Base-by-base conservation (phyloP, 1,140 invertebrate genomes). In the Choristoneura fumiferana region DNA sequence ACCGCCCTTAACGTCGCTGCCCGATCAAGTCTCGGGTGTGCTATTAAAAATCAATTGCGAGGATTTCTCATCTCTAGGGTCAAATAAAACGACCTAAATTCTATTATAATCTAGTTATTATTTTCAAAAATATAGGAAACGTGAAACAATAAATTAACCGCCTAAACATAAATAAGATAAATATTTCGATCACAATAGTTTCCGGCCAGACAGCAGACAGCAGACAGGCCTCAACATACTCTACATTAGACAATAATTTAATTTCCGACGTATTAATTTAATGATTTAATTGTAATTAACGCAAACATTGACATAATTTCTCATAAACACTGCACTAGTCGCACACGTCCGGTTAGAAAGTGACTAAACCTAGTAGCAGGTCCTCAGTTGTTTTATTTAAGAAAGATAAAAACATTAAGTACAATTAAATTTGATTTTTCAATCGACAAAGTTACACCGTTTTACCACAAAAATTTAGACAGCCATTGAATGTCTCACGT, bases 101-200 rank as follows among this genome's bases (percentile, higher is more conserved):
- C 69, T 76, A 77, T 63, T 78, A 71, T 74, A 84, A 69, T 80
- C 78, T 84, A 84, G 71, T 83, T 80, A 82, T 82, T 80, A 81
- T 80, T 80, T 78, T 76, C 72, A 71, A 81, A 84, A 80, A 76
- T 78, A 81, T 79, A 79, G 72, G 71, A 78, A 78, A 84, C 69
- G 60, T 79, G 73, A 81, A 81, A 84, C 77, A 84, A 84, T 84
- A 84, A 84, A 72, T 81, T 80, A 84, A 76, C 67, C 68, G 66
- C 68, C 71, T 76, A 76, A 80, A 80, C 69, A 69, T 83, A 80
- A 74, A 79, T 67, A 68, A 59, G 69, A 69, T 69, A 75, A 74
- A 69, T 71, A 72, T 76, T 53, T 61, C 45, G 67, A 80, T 79
- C 74, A 80, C 78, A 49, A n/a, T n/a, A 49, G 22, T 18, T 2